Evolutionary conservation across 2,113 vertebrate genomes (phyloP).

Genomic region (Bothrops jararaca): DNA sequence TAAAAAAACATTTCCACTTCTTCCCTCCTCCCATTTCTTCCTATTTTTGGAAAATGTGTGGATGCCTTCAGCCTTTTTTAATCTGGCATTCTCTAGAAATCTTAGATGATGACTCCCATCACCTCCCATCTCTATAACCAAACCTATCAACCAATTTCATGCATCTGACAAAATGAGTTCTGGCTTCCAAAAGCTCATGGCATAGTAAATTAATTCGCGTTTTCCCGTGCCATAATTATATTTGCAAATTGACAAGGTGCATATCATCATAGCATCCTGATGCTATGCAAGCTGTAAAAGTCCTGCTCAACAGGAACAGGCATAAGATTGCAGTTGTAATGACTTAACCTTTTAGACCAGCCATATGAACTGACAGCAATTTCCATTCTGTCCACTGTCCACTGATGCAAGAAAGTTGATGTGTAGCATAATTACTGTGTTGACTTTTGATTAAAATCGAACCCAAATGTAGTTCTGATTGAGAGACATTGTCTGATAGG

Average conservation of each 20-base stretch:
- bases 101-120: neutral
- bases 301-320: neutral
- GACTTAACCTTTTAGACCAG: neutral
- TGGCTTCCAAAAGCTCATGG: neutral
- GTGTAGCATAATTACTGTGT: neutral
- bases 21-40: neutral
- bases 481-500: neutral
- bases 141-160: neutral
- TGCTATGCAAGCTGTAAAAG: neutral
- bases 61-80: neutral
- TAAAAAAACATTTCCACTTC: neutral
- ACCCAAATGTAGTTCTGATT: neutral
- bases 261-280: neutral
- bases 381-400: neutral
- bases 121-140: neutral
- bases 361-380: neutral
- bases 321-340: neutral
- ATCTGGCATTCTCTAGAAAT: neutral
- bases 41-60: neutral
- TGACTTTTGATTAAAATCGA: neutral
- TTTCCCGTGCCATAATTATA: neutral
- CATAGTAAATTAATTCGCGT: neutral
- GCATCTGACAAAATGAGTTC: neutral
- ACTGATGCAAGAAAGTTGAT: neutral
- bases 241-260: neutral